Base-by-base conservation (phyloP, 2,113 vertebrate genomes). In the Dipodomys merriami region DNA sequence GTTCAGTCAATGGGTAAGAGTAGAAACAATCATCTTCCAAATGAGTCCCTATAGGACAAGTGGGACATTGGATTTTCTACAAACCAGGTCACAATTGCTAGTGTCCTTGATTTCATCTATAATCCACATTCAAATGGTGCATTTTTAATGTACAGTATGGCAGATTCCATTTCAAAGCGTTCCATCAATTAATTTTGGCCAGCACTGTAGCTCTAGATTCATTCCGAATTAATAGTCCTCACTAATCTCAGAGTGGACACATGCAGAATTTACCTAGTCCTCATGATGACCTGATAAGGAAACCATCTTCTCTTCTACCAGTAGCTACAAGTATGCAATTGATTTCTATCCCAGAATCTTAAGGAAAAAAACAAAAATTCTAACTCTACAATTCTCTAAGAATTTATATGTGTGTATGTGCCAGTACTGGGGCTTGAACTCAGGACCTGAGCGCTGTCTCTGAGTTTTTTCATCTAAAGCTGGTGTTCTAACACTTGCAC, bases 291-390 rank as follows among this genome's bases (percentile, higher is more conserved):
- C 68, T 53, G 49, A 65, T 30, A 64, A 90, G 49, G 30, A 93
- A 90, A 44, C 49, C 29, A 80, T 92, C 72, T 74, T 71, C n/a
- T 90, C 33, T 84, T 77, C 33, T 12, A 72, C 73, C 19, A 87
- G 7, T 64, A 83, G 46, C 44, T 57, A 87, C 49, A 69, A 60
- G n/a, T 22, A n/a, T 35, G 19, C 19, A 79, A 53, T 9, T 86
- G 29, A 73, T 72, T 90, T 83, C 62, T 16, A 87, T 25, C 29
- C 27, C 57, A 95, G 67, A 86, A 81, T 74, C 27, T 93, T 83
- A 88, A 91, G 85, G 78, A 57, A 69, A 95, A 49, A 49, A 80
- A 5, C 62, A 83, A 86, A 86, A 33, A 19, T 88, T 74, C 44
- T 68, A 65, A 91, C 30, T 72, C 44, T 80, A 35, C 84, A 93